Conservation (phyloP, 2,113 vertebrate genomes). For the Syngnathus scovelli region DNA sequence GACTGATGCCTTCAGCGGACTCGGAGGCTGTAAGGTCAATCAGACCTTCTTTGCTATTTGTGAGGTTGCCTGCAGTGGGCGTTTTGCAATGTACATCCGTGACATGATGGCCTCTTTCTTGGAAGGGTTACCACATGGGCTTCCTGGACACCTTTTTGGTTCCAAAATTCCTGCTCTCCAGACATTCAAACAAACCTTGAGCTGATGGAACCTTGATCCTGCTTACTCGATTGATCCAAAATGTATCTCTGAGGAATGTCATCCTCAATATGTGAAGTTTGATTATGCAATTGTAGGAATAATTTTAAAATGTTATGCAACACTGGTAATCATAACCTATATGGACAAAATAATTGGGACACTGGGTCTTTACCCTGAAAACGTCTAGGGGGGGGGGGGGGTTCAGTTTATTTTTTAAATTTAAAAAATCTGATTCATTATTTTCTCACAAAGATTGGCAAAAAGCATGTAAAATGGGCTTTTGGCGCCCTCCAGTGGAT, state of each 20-base stretch:
- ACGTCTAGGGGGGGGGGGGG: no score
- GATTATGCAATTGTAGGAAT: conserved; percentile 21
- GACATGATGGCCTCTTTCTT: conserved; percentile 1
- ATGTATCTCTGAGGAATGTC: conserved; percentile 15
- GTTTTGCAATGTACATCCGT: not conserved
- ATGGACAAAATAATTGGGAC: no score
- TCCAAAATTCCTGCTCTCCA: conserved; percentile 46
- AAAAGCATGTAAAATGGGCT: not conserved
- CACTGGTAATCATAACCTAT: not conserved
- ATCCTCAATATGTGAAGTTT: not conserved
- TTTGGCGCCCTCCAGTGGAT: no score
- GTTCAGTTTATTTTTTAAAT: no score
- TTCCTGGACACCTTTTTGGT: conserved; percentile 19
- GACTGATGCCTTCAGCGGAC: conserved; percentile 18
- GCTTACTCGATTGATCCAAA: conserved; percentile 30
- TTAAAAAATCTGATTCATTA: no score
- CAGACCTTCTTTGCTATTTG: conserved; percentile 1
- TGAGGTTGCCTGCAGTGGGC: not conserved
- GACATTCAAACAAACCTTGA: conserved; percentile 16
- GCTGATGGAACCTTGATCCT: conserved; percentile 17
- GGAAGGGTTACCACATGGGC: not conserved
- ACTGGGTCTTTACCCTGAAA: no score
- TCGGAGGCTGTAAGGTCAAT: conserved; percentile 18
- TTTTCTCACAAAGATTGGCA: no score
- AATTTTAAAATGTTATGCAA: not conserved